These are phyloP conservation scores for Alauda arvensis DNA, from an alignment of 2,797 vertebrate species.

Conservation along the genomic window DNA sequence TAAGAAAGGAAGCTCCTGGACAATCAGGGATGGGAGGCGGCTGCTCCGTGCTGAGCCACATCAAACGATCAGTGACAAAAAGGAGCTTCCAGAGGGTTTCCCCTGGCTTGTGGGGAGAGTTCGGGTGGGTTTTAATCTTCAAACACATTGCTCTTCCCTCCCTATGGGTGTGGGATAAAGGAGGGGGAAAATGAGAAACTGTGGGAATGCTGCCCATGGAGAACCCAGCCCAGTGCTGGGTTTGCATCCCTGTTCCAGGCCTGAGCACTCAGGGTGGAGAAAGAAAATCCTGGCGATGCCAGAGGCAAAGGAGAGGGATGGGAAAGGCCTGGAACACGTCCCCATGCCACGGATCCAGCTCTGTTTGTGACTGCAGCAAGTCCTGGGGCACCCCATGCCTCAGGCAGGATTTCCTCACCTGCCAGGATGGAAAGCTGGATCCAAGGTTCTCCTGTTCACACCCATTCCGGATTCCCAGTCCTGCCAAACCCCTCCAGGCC, in stretches of 20 bases:
- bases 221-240: background rate
- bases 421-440: accelerated
- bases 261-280: background rate
- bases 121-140: background rate
- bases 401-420: background rate
- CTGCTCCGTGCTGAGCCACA: background rate
- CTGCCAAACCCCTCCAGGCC: background rate
- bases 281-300: background rate
- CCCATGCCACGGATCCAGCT: accelerated
- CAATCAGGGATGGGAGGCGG: accelerated
- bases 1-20: background rate
- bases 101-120: background rate
- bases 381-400: background rate
- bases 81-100: background rate
- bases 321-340: background rate
- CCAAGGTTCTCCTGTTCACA: accelerated
- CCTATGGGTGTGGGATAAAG: accelerated
- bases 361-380: background rate
- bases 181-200: background rate
- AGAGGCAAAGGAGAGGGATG: background rate
- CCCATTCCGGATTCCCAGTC: background rate
- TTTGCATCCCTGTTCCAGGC: background rate
- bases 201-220: background rate
- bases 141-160: background rate
- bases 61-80: accelerated